Evolutionary conservation across 2,797 vertebrate species (phyloP).

Genomic region (Mormyrus hasselquistii): DNA sequence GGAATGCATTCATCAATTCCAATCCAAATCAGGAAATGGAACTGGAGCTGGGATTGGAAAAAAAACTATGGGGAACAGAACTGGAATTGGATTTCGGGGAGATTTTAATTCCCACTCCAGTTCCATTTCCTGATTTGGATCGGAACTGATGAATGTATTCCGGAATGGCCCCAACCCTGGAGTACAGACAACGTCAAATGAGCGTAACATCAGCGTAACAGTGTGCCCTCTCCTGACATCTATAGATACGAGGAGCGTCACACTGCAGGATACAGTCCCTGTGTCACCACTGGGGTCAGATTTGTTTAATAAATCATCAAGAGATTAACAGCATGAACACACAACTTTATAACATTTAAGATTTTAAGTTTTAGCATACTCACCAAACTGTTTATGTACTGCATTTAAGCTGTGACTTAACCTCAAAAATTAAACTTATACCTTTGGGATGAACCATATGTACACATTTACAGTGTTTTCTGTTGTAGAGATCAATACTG

Average conservation of each 20-base stretch:
- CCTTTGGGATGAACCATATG: neutral
- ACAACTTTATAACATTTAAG: neutral
- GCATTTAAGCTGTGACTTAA: neutral
- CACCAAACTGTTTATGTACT: neutral
- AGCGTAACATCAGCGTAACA: neutral
- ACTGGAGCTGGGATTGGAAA: neutral
- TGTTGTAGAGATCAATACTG: neutral
- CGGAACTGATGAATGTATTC: neutral
- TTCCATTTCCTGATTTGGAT: neutral
- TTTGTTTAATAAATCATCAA: neutral
- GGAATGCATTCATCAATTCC: neutral
- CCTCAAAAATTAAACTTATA: neutral
- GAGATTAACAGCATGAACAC: neutral
- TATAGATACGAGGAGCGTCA: neutral
- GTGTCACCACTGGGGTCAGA: neutral
- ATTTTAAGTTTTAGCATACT: neutral
- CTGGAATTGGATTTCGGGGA: neutral
- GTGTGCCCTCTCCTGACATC: neutral
- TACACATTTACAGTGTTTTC: neutral
- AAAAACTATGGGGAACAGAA: neutral
- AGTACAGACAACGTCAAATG: neutral
- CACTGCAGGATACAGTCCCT: neutral
- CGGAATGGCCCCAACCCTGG: neutral
- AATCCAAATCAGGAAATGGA: neutral
- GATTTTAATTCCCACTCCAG: neutral